Evolutionary conservation across 2,888 invertebrate genomes (phyloP).

Genomic region (Teleiodes luculella): DNA sequence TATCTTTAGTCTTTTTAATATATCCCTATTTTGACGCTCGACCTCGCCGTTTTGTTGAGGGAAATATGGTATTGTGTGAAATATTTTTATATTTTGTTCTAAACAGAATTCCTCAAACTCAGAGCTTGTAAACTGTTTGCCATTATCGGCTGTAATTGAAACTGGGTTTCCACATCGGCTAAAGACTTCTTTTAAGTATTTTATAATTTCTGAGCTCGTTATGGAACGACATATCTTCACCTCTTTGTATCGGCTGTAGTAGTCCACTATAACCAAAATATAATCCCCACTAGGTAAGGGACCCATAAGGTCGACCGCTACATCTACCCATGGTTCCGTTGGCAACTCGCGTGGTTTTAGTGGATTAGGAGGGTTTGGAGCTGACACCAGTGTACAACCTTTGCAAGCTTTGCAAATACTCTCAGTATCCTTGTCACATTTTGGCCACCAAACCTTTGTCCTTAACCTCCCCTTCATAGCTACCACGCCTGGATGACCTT

Average conservation of each 20-base stretch:
- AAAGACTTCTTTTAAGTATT: constrained; percentile 20
- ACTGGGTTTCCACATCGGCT: constrained; percentile 18
- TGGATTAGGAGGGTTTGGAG: constrained; percentile 21
- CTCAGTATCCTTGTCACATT: constrained; percentile 24
- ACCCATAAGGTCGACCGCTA: constrained; percentile 26
- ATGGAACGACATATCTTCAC: constrained; percentile 13
- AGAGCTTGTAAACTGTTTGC: constrained; percentile 19
- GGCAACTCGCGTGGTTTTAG: constrained; percentile 21
- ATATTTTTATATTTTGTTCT: constrained; percentile 15
- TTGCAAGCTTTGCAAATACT: constrained; percentile 20
- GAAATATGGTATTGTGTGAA: constrained; percentile 20
- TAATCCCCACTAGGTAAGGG: constrained; percentile 18
- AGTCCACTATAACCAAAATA: constrained; percentile 12
- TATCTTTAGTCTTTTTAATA: too few species aligned
- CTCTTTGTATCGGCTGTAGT: constrained; percentile 18
- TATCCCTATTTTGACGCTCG: constrained; percentile 22
- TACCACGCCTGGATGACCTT: too few species aligned
- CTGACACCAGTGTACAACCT: constrained; percentile 24
- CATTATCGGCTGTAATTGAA: constrained; percentile 25
- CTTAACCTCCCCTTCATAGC: too few species aligned
- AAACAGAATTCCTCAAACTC: constrained; percentile 22
- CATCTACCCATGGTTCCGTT: constrained; percentile 22
- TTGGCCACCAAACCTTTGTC: constrained; percentile 32
- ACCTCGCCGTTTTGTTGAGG: constrained; percentile 26
- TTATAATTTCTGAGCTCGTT: constrained; percentile 12